These are phyloP conservation scores for Scelioninae gen. 2 DNA, from an alignment of 2,888 invertebrate species.

Conservation along the genomic window DNA sequence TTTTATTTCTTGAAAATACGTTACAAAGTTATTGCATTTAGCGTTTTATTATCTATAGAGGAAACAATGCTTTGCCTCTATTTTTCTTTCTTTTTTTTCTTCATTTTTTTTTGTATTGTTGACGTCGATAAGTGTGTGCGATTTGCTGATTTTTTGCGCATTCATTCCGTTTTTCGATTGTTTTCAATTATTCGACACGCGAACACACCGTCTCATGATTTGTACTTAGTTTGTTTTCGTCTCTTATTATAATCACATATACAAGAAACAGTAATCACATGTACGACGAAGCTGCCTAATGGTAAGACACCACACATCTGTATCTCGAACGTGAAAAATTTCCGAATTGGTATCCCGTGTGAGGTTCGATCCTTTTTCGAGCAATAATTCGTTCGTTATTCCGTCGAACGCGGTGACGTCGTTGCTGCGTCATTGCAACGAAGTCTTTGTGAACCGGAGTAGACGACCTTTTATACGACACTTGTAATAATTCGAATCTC, in stretches of 20 bases:
- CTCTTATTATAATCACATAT: slow-evolving; percentile 38
- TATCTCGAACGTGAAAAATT: slow-evolving; percentile 23
- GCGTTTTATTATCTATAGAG: slow-evolving; percentile 28
- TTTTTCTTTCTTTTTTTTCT: background rate
- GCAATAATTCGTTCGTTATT: slow-evolving; percentile 53
- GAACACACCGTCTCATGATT: slow-evolving; percentile 51
- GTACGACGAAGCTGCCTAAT: slow-evolving; percentile 56
- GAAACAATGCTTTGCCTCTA: slow-evolving; percentile 15
- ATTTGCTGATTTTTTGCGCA: slow-evolving; percentile 52
- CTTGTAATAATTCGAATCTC: slow-evolving; percentile 55
- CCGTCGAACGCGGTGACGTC: slow-evolving; percentile 26
- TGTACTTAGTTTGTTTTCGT: slow-evolving; percentile 54
- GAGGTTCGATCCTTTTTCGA: slow-evolving; percentile 53
- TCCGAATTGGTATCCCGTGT: slow-evolving; percentile 47
- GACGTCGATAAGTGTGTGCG: slow-evolving; percentile 58
- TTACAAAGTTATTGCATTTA: slow-evolving; percentile 55
- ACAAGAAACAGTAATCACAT: slow-evolving; percentile 23
- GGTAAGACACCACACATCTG: slow-evolving; percentile 47
- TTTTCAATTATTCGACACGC: slow-evolving; percentile 48
- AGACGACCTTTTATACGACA: slow-evolving; percentile 59
- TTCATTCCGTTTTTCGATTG: slow-evolving; percentile 56
- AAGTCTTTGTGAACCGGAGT: slow-evolving; percentile 27
- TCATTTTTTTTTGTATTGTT: slow-evolving; percentile 35
- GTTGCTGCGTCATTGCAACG: slow-evolving; percentile 36
- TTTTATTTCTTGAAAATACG: slow-evolving; percentile 52